phyloP scores from a whole-genome alignment of 2,797 vertebrate genomes.

The Tympanoctomys barrerae region DNA sequence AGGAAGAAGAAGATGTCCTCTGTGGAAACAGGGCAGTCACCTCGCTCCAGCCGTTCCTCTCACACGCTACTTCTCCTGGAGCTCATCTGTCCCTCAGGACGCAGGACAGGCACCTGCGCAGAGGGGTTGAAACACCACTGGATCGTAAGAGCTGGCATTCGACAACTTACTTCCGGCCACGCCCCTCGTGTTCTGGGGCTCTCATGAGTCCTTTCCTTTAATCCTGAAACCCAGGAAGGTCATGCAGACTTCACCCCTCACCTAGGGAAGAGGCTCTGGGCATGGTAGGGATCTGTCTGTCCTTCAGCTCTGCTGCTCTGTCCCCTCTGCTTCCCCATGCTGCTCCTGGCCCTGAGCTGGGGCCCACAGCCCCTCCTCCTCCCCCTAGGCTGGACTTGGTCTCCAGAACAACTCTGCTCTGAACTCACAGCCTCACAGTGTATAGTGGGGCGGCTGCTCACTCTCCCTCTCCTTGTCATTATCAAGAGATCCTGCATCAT shows the following conservation, averaged over 20 bases:
- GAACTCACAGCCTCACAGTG: not conserved
- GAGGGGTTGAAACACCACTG: not conserved
- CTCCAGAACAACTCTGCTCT: not conserved
- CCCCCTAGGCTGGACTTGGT: not conserved
- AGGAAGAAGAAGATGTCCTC: not conserved
- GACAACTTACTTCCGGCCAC: not conserved
- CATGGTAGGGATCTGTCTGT: not conserved
- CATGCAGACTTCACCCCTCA: not conserved
- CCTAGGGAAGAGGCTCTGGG: not conserved
- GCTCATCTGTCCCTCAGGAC: not conserved
- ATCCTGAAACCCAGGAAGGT: not conserved
- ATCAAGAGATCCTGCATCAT: not conserved
- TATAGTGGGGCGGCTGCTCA: not conserved
- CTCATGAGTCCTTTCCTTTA: not conserved
- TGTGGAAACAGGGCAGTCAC: not conserved
- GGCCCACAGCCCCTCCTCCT: not conserved
- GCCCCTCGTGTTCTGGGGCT: too few species aligned
- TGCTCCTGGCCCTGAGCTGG: not conserved
- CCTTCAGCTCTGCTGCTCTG: not conserved
- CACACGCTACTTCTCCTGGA: not conserved
- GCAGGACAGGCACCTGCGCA: not conserved
- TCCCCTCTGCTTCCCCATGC: not conserved
- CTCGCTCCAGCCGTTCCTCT: not conserved
- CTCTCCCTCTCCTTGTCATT: not conserved
- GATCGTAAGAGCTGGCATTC: not conserved